Conservation (phyloP, 1,140 invertebrate genomes). For the Lepidurus apus region DNA sequence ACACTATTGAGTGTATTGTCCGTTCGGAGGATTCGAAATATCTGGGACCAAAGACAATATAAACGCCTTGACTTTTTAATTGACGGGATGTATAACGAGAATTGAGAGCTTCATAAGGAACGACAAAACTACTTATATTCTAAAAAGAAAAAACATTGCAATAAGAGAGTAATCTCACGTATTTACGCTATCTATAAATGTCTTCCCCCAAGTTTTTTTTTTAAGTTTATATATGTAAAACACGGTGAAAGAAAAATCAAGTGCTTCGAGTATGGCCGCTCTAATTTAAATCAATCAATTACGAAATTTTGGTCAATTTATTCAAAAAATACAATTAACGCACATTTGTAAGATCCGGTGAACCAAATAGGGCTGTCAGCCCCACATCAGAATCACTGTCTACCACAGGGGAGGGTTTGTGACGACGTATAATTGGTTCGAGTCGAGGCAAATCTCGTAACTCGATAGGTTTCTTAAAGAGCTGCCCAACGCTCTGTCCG, state of each 20-base stretch:
- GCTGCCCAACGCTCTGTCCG: slow-evolving; percentile 70
- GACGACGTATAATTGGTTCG: slow-evolving; percentile 45
- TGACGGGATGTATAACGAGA: slow-evolving; percentile 32
- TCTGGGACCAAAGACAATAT: slow-evolving; percentile 32
- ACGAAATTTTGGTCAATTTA: background rate
- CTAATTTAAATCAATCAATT: background rate
- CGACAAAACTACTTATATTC: slow-evolving; percentile 3
- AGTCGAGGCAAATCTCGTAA: slow-evolving; percentile 70
- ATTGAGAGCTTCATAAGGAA: background rate
- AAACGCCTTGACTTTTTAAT: slow-evolving; percentile 34
- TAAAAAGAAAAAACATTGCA: slow-evolving; percentile 29
- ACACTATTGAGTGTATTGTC: slow-evolving; percentile 22
- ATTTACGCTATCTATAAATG: slow-evolving; percentile 21
- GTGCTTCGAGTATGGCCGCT: background rate
- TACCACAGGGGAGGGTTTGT: slow-evolving; percentile 32
- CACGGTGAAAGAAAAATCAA: background rate
- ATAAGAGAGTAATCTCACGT: background rate
- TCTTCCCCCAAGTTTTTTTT: slow-evolving; percentile 11
- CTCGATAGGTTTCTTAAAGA: slow-evolving; percentile 77
- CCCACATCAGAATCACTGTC: slow-evolving; percentile 25
- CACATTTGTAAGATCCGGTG: background rate
- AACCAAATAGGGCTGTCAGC: slow-evolving; percentile 28
- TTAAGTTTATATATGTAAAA: slow-evolving; percentile 24
- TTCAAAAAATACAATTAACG: background rate
- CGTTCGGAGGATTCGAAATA: slow-evolving; percentile 26